Evolutionary conservation across 2,888 invertebrate genomes (phyloP).

Genomic region (Rotaria magnacalcarata): DNA sequence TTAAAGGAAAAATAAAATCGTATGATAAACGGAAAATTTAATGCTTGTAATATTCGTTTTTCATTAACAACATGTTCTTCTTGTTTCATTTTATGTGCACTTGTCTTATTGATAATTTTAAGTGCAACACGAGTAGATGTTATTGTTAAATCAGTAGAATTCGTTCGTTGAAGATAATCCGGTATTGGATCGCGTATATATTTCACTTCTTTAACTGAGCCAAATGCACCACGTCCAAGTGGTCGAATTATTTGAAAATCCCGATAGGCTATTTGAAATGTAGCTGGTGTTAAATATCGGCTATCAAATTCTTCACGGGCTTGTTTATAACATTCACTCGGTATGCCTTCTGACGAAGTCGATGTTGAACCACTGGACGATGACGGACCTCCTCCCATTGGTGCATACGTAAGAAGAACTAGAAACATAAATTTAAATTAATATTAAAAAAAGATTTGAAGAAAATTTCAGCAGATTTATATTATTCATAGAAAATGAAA

Average conservation of each 20-base stretch:
- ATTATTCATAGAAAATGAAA: not conserved
- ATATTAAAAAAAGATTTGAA: no score
- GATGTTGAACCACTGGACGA: not conserved
- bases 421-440: not conserved
- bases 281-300: not conserved
- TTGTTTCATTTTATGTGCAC: conserved; percentile 46
- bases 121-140: conserved; percentile 39
- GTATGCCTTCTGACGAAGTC: not conserved
- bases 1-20: conserved; percentile 41
- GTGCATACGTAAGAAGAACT: not conserved
- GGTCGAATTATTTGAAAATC: conserved; percentile 30
- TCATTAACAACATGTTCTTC: conserved; percentile 45
- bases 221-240: conserved; percentile 32
- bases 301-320: conserved; percentile 13
- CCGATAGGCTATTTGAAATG: conserved; percentile 9
- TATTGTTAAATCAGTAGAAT: not conserved
- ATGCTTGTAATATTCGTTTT: conserved; percentile 42
- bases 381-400: not conserved
- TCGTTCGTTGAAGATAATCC: not conserved
- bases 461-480: not conserved
- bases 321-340: conserved; percentile 33
- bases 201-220: conserved; percentile 35
- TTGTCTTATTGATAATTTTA: conserved; percentile 45
- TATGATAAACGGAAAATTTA: conserved; percentile 46
- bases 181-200: conserved; percentile 22